These are phyloP conservation scores for Pagrus major DNA, from an alignment of 2,113 vertebrate genomes.

Conservation along the genomic window DNA sequence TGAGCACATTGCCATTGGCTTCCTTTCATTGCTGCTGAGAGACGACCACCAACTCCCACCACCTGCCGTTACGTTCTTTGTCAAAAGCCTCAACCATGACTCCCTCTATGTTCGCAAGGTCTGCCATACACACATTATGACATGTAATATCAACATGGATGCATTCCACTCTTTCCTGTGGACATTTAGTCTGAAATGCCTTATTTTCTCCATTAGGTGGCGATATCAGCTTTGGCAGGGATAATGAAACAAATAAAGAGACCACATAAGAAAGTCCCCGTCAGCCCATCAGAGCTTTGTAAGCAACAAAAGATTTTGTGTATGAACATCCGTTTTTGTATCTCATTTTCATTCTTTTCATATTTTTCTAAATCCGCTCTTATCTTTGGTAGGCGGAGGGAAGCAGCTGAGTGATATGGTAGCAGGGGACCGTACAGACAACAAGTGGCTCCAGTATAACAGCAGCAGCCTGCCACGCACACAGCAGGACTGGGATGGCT, in stretches of 20 bases:
- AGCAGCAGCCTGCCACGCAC: constrained; percentile 89
- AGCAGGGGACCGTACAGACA: constrained; percentile 93
- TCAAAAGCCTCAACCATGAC: constrained; percentile 97
- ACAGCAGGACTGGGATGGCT: constrained; percentile 90
- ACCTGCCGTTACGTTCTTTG: constrained; percentile 91
- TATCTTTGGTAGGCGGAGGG: constrained; percentile 80
- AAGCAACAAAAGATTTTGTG: constrained; percentile 67
- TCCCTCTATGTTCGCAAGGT: constrained; percentile 97
- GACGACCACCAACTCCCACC: constrained; percentile 91
- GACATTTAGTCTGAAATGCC: constrained; percentile 18
- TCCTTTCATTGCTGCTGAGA: constrained; percentile 93
- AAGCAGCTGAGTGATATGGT: constrained; percentile 75
- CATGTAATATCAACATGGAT: no score
- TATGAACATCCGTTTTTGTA: not conserved
- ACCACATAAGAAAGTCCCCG: constrained; percentile 91
- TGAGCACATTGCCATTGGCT: constrained; percentile 95
- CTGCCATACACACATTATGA: not conserved
- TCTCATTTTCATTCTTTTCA: not conserved
- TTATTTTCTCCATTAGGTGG: constrained; percentile 87
- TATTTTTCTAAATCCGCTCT: not conserved
- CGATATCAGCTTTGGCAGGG: constrained; percentile 94
- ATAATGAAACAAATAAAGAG: constrained; percentile 97
- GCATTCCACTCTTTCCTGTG: not conserved
- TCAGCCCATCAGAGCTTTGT: constrained; percentile 91
- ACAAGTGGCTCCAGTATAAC: constrained; percentile 95